Percentiles rank a stretch among this genome's conserved stretches.
phyloP scores from a whole-genome alignment of 2,113 vertebrate species.

The Daubentonia madagascariensis region DNA sequence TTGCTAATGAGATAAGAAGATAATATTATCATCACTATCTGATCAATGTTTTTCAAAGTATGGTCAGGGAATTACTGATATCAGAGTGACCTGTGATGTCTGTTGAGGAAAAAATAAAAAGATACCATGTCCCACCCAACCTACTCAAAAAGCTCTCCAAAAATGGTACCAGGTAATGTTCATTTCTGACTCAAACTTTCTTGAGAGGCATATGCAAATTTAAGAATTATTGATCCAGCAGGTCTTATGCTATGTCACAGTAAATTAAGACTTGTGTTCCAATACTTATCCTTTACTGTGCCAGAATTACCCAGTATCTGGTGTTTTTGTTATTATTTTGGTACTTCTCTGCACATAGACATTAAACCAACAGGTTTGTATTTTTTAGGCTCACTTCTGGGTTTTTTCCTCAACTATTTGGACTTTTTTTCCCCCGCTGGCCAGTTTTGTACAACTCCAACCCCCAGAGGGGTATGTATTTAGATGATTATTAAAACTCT shows the following conservation, averaged over 20 bases:
- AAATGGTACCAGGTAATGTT: neutral
- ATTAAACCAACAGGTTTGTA: neutral
- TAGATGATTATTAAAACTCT: neutral
- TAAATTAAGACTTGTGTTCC: neutral
- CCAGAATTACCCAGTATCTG: neutral
- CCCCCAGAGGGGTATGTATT: neutral
- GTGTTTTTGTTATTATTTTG: neutral
- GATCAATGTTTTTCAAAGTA: neutral
- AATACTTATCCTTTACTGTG: neutral
- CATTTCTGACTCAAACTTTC: constrained; percentile 25
- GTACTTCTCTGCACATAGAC: neutral
- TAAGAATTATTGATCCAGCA: neutral
- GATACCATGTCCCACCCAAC: neutral
- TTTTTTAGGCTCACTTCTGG: neutral
- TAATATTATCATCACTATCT: neutral
- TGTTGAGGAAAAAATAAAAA: neutral
- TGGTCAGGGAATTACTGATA: neutral
- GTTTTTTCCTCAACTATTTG: neutral
- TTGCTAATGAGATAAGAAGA: neutral
- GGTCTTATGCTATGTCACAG: neutral
- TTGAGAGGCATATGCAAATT: neutral
- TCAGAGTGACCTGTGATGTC: neutral
- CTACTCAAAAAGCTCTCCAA: neutral
- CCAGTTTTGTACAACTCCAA: constrained; percentile 7
- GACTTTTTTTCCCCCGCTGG: neutral